These are phyloP conservation scores for Junonia oenone DNA, from an alignment of 2,888 invertebrate species.

Conservation along the genomic window DNA sequence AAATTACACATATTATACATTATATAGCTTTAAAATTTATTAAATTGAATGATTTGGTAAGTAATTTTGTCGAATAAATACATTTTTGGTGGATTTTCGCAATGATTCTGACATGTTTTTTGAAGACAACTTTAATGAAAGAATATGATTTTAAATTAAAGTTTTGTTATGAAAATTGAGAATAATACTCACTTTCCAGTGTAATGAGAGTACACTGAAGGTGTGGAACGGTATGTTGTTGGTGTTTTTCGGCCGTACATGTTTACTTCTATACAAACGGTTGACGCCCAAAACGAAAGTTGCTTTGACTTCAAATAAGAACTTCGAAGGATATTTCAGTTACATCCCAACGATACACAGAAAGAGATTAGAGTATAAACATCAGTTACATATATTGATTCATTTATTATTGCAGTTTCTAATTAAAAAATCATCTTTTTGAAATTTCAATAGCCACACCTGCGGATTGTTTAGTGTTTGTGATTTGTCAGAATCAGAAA, in stretches of 20 bases:
- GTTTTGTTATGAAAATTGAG: background rate
- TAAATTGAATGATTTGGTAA: too few species aligned
- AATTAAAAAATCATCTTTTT: background rate
- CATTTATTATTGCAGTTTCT: background rate
- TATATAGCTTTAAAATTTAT: too few species aligned
- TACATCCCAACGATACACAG: background rate
- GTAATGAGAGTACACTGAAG: slow-evolving; percentile 93
- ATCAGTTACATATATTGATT: background rate
- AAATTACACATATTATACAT: too few species aligned
- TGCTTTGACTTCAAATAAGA: background rate
- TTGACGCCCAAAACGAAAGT: slow-evolving; percentile 26
- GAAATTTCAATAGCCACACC: slow-evolving; percentile 23
- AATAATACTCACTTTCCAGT: slow-evolving; percentile 81
- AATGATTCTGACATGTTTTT: background rate
- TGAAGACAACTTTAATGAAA: background rate
- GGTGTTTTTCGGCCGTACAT: slow-evolving; percentile 90
- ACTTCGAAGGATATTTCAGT: background rate
- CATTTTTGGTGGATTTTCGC: too few species aligned
- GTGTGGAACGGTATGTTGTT: slow-evolving; percentile 89
- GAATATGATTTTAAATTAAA: background rate
- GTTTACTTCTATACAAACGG: slow-evolving; percentile 28
- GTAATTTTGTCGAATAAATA: too few species aligned
- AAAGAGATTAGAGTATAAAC: background rate
- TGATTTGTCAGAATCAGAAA: slow-evolving; percentile 3
- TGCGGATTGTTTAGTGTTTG: slow-evolving; percentile 19